Base-by-base conservation (phyloP, 2,888 invertebrate genomes). In the Patella depressa region DNA sequence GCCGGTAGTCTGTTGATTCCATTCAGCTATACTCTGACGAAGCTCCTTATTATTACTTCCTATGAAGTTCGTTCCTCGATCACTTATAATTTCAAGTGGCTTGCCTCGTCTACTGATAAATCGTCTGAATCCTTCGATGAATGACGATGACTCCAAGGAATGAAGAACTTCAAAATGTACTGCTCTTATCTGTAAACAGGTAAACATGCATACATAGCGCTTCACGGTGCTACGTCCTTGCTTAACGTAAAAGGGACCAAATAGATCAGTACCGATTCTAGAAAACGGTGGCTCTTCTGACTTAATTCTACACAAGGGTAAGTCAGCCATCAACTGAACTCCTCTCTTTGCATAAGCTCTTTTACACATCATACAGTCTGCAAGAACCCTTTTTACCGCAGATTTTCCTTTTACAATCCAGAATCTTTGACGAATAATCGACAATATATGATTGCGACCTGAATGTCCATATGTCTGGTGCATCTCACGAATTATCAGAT, bases 191-290 rank as follows among this genome's bases (percentile, higher is more conserved):
- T 24, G 24, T 14, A 76, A 59, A 53, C 80, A 80, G 15, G 80
- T 80, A 54, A 80, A 80, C 3, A 80, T 80, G 17, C 75, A 75
- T 17, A 77, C 80, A 73, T 80, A 80, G 12, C 72, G 34, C 59
- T 80, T 80, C 55, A 77, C 54, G 29, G 59, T 54, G 5, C 24
- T 19, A 7, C 78, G 73, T 54, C 78, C 79, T 5, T 45, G 24
- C 53, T 78, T 81, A n/a, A 80, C 69, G 4, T 2, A n/a, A 72
- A 71, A 79, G 19, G 78, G 74, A 3, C 79, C 79, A 71, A 79
- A 79, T 19, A 74, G 73, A 70, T 79, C 81, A 15, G 74, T 19
- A 2, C 81, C 81, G 15, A 73, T 59, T 59, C 59, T 14, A 14
- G 73, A 57, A 73, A 81, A 81, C 45, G 78, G 17, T n/a, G 59